A percentile compares a stretch with the other conserved stretches of the same genome.
These are phyloP conservation scores for Catharus fuscescens DNA, from an alignment of 2,113 vertebrate genomes.

Conservation along the genomic window DNA sequence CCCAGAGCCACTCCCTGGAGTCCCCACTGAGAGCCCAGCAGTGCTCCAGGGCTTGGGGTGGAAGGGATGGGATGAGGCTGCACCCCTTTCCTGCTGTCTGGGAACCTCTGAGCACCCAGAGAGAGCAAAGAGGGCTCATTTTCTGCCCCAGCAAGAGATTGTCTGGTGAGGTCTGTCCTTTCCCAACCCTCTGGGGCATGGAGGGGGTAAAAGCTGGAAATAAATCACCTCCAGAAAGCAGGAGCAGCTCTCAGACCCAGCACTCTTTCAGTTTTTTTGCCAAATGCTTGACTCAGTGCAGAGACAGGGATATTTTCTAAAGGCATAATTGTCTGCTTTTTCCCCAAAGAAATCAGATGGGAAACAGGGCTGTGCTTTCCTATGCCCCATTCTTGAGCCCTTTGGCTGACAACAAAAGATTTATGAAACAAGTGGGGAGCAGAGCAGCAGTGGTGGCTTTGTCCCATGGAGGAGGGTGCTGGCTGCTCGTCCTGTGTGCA, in stretches of 20 bases:
- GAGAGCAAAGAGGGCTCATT: neutral
- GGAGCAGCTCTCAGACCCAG: neutral
- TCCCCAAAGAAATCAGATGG: rapidly evolving
- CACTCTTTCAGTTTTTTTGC: neutral
- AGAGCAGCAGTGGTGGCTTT: neutral
- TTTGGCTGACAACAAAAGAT: neutral
- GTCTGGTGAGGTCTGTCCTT: neutral
- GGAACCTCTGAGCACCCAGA: neutral
- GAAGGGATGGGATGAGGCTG: neutral
- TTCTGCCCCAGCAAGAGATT: neutral
- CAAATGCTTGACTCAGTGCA: rapidly evolving
- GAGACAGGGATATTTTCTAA: neutral
- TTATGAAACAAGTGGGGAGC: neutral
- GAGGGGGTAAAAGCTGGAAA: neutral
- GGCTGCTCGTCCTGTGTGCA: neutral
- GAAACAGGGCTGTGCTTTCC: neutral
- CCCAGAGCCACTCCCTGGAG: neutral
- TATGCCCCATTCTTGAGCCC: neutral
- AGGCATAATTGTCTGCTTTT: neutral
- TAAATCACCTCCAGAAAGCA: neutral
- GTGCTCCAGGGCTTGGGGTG: neutral
- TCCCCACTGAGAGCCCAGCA: neutral
- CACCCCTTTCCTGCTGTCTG: neutral
- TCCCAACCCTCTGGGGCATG: too few relatives aligned
- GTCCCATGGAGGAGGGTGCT: rapidly evolving